Evolutionary conservation across 1,140 invertebrate genomes (phyloP).

Genomic region (Dendroctonus ponderosae): DNA sequence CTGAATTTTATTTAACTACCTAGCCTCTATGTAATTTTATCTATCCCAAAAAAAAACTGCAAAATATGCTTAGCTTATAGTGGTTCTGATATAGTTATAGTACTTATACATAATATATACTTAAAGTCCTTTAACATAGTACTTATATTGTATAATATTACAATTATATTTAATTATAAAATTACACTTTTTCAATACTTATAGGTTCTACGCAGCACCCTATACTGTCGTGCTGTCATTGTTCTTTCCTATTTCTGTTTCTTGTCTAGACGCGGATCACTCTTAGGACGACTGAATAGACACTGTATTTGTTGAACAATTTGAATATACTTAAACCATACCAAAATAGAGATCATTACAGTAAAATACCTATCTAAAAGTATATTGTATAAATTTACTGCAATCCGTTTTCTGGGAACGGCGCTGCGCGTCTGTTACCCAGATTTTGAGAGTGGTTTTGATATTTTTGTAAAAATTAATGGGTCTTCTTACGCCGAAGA

Average conservation of each 20-base stretch:
- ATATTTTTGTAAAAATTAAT: slow-evolving; percentile 77
- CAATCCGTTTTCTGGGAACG: slow-evolving; percentile 57
- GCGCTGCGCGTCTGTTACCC: slow-evolving; percentile 68
- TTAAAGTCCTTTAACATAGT: slow-evolving; percentile 36
- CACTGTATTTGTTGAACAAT: slow-evolving; percentile 36
- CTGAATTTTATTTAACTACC: slow-evolving; percentile 43
- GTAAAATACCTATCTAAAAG: slow-evolving; percentile 38
- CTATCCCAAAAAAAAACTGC: slow-evolving; percentile 33
- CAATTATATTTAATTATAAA: slow-evolving; percentile 35
- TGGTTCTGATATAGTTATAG: slow-evolving; percentile 32
- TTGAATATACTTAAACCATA: slow-evolving; percentile 38
- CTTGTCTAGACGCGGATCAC: slow-evolving; percentile 15
- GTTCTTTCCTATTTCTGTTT: slow-evolving; percentile 25
- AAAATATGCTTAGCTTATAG: slow-evolving; percentile 37
- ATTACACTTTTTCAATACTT: slow-evolving; percentile 26
- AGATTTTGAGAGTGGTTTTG: slow-evolving; percentile 66
- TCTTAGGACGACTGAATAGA: slow-evolving; percentile 34
- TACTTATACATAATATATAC: slow-evolving; percentile 35
- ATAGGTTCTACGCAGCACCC: slow-evolving; percentile 34
- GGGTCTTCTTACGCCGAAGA: slow-evolving; percentile 87
- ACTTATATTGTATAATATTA: slow-evolving; percentile 37
- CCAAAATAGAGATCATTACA: slow-evolving; percentile 38
- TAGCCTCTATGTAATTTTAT: slow-evolving; percentile 37
- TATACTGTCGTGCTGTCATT: slow-evolving; percentile 34
- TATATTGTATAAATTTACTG: slow-evolving; percentile 40